Conservation (phyloP, 1,140 invertebrate species). For the Caenorhabditis briggsae region DNA sequence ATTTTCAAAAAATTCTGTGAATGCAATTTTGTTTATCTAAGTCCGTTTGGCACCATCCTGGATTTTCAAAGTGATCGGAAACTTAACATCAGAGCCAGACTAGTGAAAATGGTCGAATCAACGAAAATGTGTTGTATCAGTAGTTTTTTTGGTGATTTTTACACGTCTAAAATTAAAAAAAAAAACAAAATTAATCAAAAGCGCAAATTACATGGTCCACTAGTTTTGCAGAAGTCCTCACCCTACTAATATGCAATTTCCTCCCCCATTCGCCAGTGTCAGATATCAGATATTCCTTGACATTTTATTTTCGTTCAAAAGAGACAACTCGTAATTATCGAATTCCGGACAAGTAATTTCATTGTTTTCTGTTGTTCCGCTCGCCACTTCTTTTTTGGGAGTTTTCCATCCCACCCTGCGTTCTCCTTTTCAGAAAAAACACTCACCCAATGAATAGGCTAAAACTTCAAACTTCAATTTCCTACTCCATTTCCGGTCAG, state of each 20-base stretch:
- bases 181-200: too few species aligned
- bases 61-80: too few species aligned
- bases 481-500: background rate
- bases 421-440: slow-evolving; percentile 18
- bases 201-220: too few species aligned
- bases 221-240: background rate
- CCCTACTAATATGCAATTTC: background rate
- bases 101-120: too few species aligned
- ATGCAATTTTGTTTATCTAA: too few species aligned
- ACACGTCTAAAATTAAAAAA: too few species aligned
- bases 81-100: too few species aligned
- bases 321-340: slow-evolving; percentile 42
- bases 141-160: too few species aligned
- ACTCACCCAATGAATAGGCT: slow-evolving; percentile 35
- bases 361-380: slow-evolving; percentile 32
- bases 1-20: too few species aligned
- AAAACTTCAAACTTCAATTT: slow-evolving; percentile 24
- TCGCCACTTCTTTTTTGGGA: slow-evolving; percentile 40
- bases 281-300: slow-evolving; percentile 16
- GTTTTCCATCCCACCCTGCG: background rate
- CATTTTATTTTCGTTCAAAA: slow-evolving; percentile 45
- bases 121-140: too few species aligned
- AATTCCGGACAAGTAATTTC: slow-evolving; percentile 52
- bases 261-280: background rate
- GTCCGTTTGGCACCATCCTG: too few species aligned